Evolutionary conservation across 2,888 invertebrate species (phyloP), one percentile per base, ranked within the genome.

Genomic region (Campoplex nolae): DNA sequence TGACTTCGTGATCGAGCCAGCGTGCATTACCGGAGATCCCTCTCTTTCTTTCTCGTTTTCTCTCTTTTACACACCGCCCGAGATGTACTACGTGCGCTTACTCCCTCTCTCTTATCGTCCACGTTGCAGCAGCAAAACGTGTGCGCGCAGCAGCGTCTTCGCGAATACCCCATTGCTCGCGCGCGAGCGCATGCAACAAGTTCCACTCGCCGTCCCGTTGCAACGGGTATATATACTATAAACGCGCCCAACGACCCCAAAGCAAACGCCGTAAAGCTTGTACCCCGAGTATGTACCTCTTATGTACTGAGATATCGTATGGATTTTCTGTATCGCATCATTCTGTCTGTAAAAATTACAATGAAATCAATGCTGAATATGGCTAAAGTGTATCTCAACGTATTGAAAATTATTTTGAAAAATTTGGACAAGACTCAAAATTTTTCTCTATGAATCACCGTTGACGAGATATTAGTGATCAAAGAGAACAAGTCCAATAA

Each of bases 1-100:
- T 91, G 90, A 92, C 90, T 92, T 90, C 90, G 90, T 91, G 92
- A 92, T 92, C 90, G 88, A 88, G 89, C 88, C 87, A 88, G 89
- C 90, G 91, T 90, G 91, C 90, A 91, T 92, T 90, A 91, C 90
- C 92, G 88, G 70, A 71, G 68, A 74, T 68, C 78, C 75, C 83
- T 77, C 74, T 54, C 58, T 62, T 32, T 70, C 83, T 76, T 56
- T 51, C 78, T 83, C 48, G 42, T 65, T 80, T 81, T 84, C 75
- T 73, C 83, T 82, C 75, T 71, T 84, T 77, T 76, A 78, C 23
- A 18, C 51, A 75, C 48, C 70, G 48, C 71, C n/a, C 71, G 28
- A n/a, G 38, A 13, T 54, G 18, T 68, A 11, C n/a, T 23, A 6
- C 6, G 35, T 51, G 65, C 77, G n/a, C 51, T 77, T 28, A 35